Conservation (phyloP, 2,797 vertebrate genomes). For the Poeciliopsis gracilis region DNA sequence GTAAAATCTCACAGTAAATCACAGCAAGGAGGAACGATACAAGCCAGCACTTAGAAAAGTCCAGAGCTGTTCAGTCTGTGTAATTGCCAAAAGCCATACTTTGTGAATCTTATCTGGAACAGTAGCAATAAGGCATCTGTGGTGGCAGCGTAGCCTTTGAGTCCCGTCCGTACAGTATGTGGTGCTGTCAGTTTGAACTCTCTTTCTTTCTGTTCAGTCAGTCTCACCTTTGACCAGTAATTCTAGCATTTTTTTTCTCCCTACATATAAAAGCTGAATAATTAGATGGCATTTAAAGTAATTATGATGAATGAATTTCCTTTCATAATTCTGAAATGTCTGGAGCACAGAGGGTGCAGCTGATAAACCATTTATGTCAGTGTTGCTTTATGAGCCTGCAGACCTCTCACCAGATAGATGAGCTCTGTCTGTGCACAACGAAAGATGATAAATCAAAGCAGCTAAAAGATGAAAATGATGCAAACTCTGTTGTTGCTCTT, state of each 20-base stretch:
- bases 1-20: constrained; percentile 26
- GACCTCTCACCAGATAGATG: constrained; percentile 66
- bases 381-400: constrained; percentile 65
- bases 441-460: constrained; percentile 69
- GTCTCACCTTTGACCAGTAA: constrained; percentile 29
- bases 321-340: constrained; percentile 58
- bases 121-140: constrained; percentile 56
- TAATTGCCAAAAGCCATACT: constrained; percentile 59
- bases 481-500: constrained; percentile 37
- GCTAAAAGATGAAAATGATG: constrained; percentile 70
- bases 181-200: constrained; percentile 38
- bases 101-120: constrained; percentile 52
- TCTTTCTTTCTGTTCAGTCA: constrained; percentile 13
- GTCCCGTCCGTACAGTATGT: constrained; percentile 20
- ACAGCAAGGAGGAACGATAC: constrained; percentile 26
- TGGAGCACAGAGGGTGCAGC: constrained; percentile 45
- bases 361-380: constrained; percentile 63
- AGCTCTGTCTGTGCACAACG: constrained; percentile 58
- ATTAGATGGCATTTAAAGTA: constrained; percentile 59
- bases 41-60: constrained; percentile 50
- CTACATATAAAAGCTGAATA: constrained; percentile 40
- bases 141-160: constrained; percentile 57
- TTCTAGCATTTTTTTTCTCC: constrained; percentile 19
- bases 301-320: constrained; percentile 60
- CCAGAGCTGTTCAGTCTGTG: constrained; percentile 27